Evolutionary conservation across 2,797 vertebrate genomes (phyloP), one percentile per base, ranked within the genome.

Genomic region (Nannoperca obscura): DNA sequence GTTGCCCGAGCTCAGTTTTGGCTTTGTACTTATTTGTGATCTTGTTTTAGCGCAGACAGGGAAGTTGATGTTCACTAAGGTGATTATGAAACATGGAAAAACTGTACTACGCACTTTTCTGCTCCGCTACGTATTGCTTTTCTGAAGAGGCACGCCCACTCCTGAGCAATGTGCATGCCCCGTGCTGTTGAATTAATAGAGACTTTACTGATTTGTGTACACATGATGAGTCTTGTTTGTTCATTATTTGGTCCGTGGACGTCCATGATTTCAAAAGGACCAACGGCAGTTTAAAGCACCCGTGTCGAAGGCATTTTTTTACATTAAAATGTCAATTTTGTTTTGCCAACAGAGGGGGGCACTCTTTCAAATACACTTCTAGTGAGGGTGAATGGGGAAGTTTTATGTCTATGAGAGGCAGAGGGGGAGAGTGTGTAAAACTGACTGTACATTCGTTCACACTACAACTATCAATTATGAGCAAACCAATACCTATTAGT

Each of bases 51-150:
- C 19, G 6, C 55, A 24, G 5, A 19, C 7, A 0, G 20, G 47
- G 58, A 75, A 83, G 54, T 81, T 84, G 62, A 34, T 68, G 64
- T 81, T 61, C 38, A 54, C 30, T 44, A 5, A 24, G 14, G 59
- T 53, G 80, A 22, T 86, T 85, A 60, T 83, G 80, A 88, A 92
- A 91, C 76, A 47, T 60, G 62, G 77, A 58, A 88, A 90, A 94
- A 94, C 88, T 91, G 82, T 74, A 90, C 94, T 95, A 95, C 95
- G 95, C 95, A 96, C 95, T 96, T 96, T 92, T 91, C 82, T 89
- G 91, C 89, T 90, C 65, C 61, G 88, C 87, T 90, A 85, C 86
- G 73, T 86, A 67, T 84, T 82, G 88, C 74, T 87, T 91, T 90
- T 82, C 54, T 40, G 81, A 40, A 76, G 92, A 92, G 95, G 90